phyloP scores from a whole-genome alignment of 2,888 invertebrate genomes.

The Drosophila subquinaria region DNA sequence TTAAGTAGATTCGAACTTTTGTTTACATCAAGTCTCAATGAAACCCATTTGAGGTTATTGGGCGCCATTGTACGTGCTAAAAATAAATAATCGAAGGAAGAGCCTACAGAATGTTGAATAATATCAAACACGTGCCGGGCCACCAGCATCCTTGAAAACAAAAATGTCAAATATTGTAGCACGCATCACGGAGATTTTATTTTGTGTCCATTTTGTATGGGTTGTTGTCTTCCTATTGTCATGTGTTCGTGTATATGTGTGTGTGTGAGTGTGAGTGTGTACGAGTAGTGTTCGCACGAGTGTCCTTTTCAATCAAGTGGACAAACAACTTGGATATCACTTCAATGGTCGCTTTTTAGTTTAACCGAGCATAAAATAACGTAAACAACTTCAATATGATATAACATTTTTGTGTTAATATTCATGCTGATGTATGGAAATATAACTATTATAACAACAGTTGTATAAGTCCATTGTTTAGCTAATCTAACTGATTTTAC shows the following conservation, averaged over 20 bases:
- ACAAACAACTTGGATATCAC: slow-evolving; percentile 61
- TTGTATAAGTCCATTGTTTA: background rate
- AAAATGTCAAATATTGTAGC: slow-evolving; percentile 50
- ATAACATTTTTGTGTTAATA: slow-evolving; percentile 17
- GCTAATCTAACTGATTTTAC: background rate
- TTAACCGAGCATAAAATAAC: slow-evolving; percentile 35
- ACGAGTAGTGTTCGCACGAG: slow-evolving; percentile 58
- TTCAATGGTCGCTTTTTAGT: slow-evolving; percentile 52
- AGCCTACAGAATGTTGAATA: slow-evolving; percentile 46
- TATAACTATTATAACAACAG: background rate
- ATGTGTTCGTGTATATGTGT: background rate
- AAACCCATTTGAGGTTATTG: slow-evolving; percentile 52
- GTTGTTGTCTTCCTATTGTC: slow-evolving; percentile 2
- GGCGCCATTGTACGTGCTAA: slow-evolving; percentile 57
- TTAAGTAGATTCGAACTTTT: slow-evolving; percentile 47
- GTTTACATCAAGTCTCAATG: slow-evolving; percentile 48
- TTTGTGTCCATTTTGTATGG: slow-evolving; percentile 23
- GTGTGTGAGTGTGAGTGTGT: slow-evolving; percentile 25
- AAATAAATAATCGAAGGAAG: slow-evolving; percentile 51
- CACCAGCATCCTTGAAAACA: slow-evolving; percentile 26
- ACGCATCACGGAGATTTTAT: slow-evolving; percentile 25
- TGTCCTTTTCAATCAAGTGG: slow-evolving; percentile 74
- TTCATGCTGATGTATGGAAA: slow-evolving; percentile 2
- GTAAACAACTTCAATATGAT: slow-evolving; percentile 40
- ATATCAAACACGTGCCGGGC: slow-evolving; percentile 48